These are phyloP conservation scores for Ibycter americanus DNA, from an alignment of 2,797 vertebrate species.

Conservation along the genomic window DNA sequence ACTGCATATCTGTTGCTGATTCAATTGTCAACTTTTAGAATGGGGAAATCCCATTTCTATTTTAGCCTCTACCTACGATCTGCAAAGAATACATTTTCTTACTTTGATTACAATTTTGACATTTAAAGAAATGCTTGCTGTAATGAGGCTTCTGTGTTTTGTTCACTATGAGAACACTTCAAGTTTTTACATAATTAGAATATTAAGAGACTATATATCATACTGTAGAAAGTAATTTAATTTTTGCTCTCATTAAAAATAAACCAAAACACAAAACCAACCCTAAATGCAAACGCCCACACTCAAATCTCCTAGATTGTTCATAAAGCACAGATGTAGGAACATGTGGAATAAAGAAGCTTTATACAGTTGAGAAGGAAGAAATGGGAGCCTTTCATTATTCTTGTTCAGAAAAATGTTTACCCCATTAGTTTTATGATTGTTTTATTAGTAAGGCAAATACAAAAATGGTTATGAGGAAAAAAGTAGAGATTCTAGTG, in stretches of 20 bases:
- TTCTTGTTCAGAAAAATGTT: neutral
- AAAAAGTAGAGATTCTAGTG: neutral
- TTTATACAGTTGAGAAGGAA: neutral
- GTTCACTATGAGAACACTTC: neutral
- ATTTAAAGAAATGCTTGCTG: neutral
- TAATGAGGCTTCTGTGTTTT: neutral
- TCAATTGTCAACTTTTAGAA: neutral
- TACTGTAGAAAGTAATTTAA: neutral
- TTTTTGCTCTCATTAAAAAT: neutral
- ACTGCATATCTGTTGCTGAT: neutral
- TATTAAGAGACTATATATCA: neutral
- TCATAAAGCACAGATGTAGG: neutral
- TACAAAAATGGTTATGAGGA: neutral
- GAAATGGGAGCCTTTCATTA: neutral
- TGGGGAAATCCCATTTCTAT: neutral
- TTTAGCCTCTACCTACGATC: neutral
- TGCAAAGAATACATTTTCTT: neutral
- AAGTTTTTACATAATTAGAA: conserved; percentile 14
- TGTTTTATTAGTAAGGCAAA: neutral
- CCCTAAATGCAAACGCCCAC: neutral
- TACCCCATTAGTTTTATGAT: neutral
- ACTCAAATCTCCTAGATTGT: neutral
- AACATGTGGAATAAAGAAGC: neutral
- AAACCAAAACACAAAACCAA: neutral
- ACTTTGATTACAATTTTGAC: neutral